Base-by-base conservation (phyloP, 92 coral and sea anemone genomes). In the Porites divaricata region DNA sequence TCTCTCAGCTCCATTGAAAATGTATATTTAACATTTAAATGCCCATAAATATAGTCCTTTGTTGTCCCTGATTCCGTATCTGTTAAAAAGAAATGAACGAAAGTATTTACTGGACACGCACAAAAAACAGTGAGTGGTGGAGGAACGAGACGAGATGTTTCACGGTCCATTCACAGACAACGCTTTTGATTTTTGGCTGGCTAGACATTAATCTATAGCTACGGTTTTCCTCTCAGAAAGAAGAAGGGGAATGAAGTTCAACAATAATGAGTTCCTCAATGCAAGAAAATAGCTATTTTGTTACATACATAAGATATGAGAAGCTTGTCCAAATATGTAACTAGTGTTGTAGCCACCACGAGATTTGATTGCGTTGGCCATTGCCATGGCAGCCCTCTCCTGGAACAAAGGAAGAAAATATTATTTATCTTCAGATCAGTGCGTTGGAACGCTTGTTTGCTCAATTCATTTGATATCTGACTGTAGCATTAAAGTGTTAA, bases 1-100 rank as follows among this genome's bases (percentile, higher is more conserved):
- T 95, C 98, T 67, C 98, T 81, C 13, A 95, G 88, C 63, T 95
- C 98, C 75, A 95, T 72, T 0, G 90, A 88, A 50, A 89, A 95
- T 4, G 95, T 75, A 25, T 93, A 95, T 67, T 82, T 91, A 2
- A 95, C 92, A 1, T 84, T 86, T 45, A 93, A 86, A 12, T 70
- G 67, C 8, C 98, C 98, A 54, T 93, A 95, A 9, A 86, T 68
- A 80, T 90, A 95, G 63, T 95, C 98, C 20, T 91, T 89, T 41
- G 88, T 85, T 53, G 91, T 81, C 3, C 98, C 98, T 0, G 98
- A 88, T 16, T 93, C 90, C 14, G 72, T 86, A 63, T 95, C 98
- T 95, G 90, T 49, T 12, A 1, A 50, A 66, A 19, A 67, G 0
- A 11, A n/a, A 52, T n/a, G 0, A 57, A 24, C n/a, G 9, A 76